These are phyloP conservation scores for Erethizon dorsatum DNA, from an alignment of 2,797 vertebrate species.

Conservation along the genomic window DNA sequence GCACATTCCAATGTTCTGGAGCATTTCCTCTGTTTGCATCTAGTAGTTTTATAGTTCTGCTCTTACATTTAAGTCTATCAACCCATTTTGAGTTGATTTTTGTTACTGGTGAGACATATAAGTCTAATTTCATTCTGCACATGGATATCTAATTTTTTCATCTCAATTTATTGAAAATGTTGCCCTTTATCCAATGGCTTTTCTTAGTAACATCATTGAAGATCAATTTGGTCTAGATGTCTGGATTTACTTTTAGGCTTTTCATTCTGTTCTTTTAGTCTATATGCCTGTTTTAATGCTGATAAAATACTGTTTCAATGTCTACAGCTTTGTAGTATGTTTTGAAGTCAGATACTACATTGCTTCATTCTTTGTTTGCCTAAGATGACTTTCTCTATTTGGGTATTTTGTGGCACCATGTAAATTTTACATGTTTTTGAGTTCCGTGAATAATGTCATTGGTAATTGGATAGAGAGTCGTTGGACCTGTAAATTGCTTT, in stretches of 20 bases:
- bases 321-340: background rate
- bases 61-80: background rate
- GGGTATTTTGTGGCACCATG: background rate
- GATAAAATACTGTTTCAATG: background rate
- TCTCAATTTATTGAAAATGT: background rate
- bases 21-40: background rate
- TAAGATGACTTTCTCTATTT: background rate
- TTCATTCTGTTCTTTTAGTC: background rate
- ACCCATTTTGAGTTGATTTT: background rate
- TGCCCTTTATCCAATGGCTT: background rate
- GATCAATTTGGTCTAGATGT: background rate
- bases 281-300: background rate
- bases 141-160: background rate
- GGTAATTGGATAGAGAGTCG: background rate
- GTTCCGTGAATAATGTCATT: background rate
- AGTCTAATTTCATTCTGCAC: background rate
- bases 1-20: background rate
- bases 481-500: background rate
- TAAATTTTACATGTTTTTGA: background rate
- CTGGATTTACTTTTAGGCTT: background rate
- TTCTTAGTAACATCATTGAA: background rate
- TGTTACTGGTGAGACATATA: background rate
- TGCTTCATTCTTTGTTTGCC: background rate
- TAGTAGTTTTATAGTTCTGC: background rate
- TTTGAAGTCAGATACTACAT: background rate